Evolutionary conservation across 2,888 invertebrate species (phyloP).

Genomic region (Idaea dimidiata): DNA sequence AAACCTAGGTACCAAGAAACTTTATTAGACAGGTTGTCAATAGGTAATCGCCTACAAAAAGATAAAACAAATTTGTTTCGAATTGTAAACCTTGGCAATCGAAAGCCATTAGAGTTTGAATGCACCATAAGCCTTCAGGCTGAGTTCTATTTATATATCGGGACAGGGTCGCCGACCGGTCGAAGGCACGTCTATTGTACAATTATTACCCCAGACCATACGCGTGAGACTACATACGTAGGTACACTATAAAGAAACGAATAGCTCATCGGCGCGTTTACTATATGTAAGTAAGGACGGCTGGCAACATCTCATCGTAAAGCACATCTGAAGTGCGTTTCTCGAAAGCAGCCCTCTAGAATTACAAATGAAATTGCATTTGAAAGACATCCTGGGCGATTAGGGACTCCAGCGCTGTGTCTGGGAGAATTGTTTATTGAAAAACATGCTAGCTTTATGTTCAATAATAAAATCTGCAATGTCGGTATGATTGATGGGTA

Average conservation of each 20-base stretch:
- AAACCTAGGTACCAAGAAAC: background rate
- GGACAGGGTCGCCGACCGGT: slow-evolving; percentile 16
- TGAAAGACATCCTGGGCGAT: no score
- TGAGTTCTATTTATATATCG: background rate
- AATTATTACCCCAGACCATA: background rate
- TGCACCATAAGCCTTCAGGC: background rate
- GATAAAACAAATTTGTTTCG: background rate
- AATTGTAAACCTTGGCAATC: slow-evolving; percentile 1
- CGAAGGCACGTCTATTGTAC: slow-evolving; percentile 3
- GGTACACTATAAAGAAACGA: background rate
- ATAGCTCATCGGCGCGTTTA: background rate
- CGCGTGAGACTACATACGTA: slow-evolving; percentile 1
- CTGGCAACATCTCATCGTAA: no score
- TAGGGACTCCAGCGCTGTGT: no score
- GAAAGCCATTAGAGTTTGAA: background rate
- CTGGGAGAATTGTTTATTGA: no score
- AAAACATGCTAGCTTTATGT: no score
- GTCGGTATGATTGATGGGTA: no score
- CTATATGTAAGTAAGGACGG: no score
- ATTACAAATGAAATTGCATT: no score
- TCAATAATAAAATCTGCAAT: no score
- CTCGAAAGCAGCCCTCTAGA: no score
- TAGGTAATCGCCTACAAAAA: background rate
- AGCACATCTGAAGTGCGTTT: no score
- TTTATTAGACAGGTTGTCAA: background rate